A percentile compares a stretch with the other conserved stretches of the same genome.
phyloP scores from a whole-genome alignment of 2,797 vertebrate genomes.

The Liparis tanakae region DNA sequence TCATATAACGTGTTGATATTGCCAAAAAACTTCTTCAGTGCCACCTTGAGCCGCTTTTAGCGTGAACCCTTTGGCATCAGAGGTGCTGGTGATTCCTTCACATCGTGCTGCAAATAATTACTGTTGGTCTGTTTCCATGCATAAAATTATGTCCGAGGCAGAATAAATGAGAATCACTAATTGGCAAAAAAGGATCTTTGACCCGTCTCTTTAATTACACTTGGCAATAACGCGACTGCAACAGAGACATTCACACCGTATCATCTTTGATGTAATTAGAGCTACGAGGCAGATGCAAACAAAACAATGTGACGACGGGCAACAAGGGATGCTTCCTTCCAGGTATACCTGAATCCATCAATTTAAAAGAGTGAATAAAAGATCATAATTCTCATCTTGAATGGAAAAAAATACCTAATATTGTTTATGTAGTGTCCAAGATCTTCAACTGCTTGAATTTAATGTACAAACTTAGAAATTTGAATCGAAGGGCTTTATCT shows the following conservation, averaged over 20 bases:
- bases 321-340: background rate
- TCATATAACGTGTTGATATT: conserved; percentile 40
- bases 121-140: conserved; percentile 13
- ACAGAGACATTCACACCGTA: conserved; percentile 19
- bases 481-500: conserved; percentile 30
- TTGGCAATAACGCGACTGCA: conserved; percentile 29
- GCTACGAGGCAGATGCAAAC: conserved; percentile 4
- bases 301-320: conserved; percentile 18
- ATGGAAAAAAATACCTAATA: conserved; percentile 16
- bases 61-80: conserved; percentile 7
- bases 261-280: conserved; percentile 44
- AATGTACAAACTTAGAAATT: conserved; percentile 43
- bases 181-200: conserved; percentile 49
- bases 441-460: conserved; percentile 28
- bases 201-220: conserved; percentile 61
- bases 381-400: conserved; percentile 4
- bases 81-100: conserved; percentile 29
- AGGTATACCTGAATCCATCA: conserved; percentile 2
- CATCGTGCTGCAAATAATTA: conserved; percentile 40
- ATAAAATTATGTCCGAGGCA: conserved; percentile 28
- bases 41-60: conserved; percentile 18
- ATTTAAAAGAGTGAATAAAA: conserved; percentile 8
- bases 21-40: background rate
- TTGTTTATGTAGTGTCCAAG: conserved; percentile 17
- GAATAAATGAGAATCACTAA: conserved; percentile 49